Percentiles rank a stretch among this genome's conserved stretches.
Conservation (phyloP, 2,797 vertebrate species). For the Vipera ursinii region DNA sequence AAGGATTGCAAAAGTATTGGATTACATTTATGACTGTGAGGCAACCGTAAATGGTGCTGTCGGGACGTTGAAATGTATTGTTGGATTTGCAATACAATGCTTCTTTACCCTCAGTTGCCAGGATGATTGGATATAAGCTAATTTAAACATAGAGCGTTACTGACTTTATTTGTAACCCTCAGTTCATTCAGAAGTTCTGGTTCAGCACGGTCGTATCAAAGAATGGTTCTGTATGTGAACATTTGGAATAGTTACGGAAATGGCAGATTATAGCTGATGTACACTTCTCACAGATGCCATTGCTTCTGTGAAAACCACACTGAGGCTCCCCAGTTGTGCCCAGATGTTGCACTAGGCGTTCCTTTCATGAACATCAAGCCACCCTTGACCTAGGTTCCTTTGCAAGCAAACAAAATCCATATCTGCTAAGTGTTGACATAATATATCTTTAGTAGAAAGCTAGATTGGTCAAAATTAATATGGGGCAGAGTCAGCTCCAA, state of each 20-base stretch:
- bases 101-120: background rate
- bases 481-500: background rate
- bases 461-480: background rate
- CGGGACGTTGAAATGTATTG: conserved; percentile 41
- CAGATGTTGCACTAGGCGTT: background rate
- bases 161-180: background rate
- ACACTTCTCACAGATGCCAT: background rate
- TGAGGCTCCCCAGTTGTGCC: background rate
- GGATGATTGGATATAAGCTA: background rate
- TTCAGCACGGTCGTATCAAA: background rate
- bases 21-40: background rate
- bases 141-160: background rate
- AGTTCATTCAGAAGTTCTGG: background rate
- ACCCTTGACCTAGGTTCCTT: conserved; percentile 26
- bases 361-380: conserved; percentile 7
- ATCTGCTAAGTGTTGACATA: background rate
- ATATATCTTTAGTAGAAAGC: background rate
- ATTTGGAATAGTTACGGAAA: too few relatives aligned
- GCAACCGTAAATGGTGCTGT: conserved; percentile 55
- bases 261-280: background rate
- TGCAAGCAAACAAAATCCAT: background rate
- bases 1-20: background rate
- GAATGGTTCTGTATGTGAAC: background rate
- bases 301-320: background rate
- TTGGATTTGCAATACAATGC: background rate